A percentile compares a stretch with the other conserved stretches of the same genome.
Evolutionary conservation across 2,888 invertebrate species (phyloP).

Genomic region (Eucera pruinosa): DNA sequence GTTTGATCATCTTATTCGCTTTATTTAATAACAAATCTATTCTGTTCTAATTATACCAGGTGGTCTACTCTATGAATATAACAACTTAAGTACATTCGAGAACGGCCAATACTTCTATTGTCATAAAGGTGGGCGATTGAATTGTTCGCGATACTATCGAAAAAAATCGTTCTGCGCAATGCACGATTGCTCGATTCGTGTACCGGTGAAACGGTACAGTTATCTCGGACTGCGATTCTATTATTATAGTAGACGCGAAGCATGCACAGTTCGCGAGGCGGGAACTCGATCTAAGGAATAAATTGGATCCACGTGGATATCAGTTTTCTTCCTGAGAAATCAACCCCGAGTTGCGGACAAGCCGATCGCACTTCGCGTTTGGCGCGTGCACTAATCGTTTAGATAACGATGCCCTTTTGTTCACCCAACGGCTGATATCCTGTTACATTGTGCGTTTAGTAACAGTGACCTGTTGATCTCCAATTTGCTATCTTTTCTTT

Average conservation of each 20-base stretch:
- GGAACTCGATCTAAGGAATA: conserved; percentile 68
- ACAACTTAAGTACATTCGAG: no score
- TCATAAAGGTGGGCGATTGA: no score
- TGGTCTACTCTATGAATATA: no score
- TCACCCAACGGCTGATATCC: conserved; percentile 13
- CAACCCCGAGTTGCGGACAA: conserved; percentile 35
- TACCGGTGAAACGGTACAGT: conserved; percentile 9
- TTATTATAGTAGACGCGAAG: conserved; percentile 62
- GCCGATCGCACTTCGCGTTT: conserved; percentile 32
- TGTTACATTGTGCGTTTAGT: conserved; percentile 21
- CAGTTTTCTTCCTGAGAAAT: conserved; percentile 75
- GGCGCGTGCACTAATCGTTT: conserved; percentile 60
- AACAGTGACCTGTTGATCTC: conserved; percentile 15
- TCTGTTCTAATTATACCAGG: no score
- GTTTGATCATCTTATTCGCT: no score
- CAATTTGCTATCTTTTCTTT: neutral
- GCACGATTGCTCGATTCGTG: neutral
- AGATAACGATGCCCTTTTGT: conserved; percentile 55
- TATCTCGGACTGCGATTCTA: conserved; percentile 51
- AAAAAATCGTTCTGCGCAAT: neutral
- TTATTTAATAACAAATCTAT: no score
- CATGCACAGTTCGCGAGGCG: conserved; percentile 45
- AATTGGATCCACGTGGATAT: conserved; percentile 75
- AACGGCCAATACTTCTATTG: no score
- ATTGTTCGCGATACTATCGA: neutral